Conservation (phyloP, 2,113 vertebrate species). For the Okapia johnstoni region DNA sequence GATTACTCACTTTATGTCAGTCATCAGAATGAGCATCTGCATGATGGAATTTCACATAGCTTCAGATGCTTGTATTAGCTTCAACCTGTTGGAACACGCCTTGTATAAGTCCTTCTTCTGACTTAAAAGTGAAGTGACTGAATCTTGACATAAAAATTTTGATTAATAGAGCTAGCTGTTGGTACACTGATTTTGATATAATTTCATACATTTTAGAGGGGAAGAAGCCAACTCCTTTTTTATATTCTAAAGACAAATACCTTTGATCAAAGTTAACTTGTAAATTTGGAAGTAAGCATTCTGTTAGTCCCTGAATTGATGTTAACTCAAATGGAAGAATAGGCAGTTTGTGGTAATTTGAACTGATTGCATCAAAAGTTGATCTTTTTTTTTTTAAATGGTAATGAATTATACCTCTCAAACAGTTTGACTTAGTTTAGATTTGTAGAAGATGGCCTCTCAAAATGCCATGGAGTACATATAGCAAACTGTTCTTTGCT, state of each 20-base stretch:
- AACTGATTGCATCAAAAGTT: neutral
- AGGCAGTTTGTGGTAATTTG: neutral
- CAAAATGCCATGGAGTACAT: neutral
- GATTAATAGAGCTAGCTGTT: neutral
- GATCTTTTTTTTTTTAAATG: neutral
- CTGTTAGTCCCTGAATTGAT: neutral
- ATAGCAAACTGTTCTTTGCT: neutral
- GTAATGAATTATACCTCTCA: neutral
- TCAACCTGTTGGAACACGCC: neutral
- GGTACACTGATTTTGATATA: neutral
- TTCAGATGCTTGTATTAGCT: neutral
- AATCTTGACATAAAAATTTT: neutral
- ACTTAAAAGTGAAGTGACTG: neutral
- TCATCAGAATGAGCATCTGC: neutral
- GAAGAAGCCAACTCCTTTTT: neutral
- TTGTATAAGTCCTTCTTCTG: neutral
- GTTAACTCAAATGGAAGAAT: neutral
- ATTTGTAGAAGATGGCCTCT: neutral
- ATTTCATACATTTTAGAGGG: conserved; percentile 5
- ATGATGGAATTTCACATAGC: neutral
- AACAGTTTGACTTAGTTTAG: neutral
- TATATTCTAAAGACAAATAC: neutral
- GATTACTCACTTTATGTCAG: neutral
- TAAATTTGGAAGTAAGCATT: neutral
- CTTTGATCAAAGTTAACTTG: conserved; percentile 26